These are phyloP conservation scores for Lepus americanus DNA, from an alignment of 2,113 vertebrate genomes.

Conservation along the genomic window DNA sequence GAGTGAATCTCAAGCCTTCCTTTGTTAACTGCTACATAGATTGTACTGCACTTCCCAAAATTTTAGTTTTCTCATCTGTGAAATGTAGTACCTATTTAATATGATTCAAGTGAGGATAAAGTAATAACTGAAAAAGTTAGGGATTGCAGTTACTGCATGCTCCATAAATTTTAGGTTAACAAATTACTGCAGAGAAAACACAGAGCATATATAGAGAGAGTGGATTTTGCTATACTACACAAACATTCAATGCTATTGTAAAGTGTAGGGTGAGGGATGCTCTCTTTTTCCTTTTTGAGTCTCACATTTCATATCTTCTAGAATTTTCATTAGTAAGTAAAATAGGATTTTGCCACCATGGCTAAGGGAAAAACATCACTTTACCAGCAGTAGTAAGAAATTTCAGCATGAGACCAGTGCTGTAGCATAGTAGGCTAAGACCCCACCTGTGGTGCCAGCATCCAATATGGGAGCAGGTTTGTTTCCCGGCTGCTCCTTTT, in stretches of 20 bases:
- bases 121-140: background rate
- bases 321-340: slow-evolving; percentile 41
- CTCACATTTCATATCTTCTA: background rate
- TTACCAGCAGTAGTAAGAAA: background rate
- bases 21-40: background rate
- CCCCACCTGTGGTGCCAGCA: too few relatives aligned
- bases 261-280: background rate
- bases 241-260: background rate
- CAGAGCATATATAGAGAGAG: background rate
- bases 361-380: background rate
- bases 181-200: background rate
- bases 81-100: background rate
- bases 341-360: background rate
- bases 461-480: too few relatives aligned
- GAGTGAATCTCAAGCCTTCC: background rate
- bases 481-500: too few relatives aligned
- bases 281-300: slow-evolving; percentile 25
- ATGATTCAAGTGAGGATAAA: background rate
- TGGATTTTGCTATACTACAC: background rate
- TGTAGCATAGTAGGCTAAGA: too few relatives aligned
- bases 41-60: background rate
- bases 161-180: background rate
- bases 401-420: background rate
- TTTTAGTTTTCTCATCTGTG: background rate
- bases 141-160: background rate